phyloP scores from a whole-genome alignment of 2,113 vertebrate species.

The Labrus mixtus region DNA sequence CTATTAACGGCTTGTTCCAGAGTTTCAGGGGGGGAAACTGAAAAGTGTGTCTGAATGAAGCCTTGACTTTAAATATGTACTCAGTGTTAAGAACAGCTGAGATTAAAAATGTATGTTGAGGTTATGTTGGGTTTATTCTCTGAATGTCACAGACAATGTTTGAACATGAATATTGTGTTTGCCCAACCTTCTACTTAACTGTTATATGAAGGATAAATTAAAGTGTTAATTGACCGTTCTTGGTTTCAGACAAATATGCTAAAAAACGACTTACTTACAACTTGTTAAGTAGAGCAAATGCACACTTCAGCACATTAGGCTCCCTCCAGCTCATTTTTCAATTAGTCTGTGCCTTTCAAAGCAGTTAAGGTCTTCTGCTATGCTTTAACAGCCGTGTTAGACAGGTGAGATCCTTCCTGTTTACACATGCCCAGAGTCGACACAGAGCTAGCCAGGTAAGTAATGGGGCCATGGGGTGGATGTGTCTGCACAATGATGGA shows the following conservation, averaged over 20 bases:
- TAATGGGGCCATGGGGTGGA: constrained; percentile 52
- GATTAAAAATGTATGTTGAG: background rate
- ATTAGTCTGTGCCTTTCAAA: constrained; percentile 22
- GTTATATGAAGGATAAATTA: background rate
- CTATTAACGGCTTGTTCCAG: too few relatives aligned
- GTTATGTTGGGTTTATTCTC: background rate
- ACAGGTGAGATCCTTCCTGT: constrained; percentile 32
- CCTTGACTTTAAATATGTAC: background rate
- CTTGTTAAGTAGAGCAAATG: constrained; percentile 12
- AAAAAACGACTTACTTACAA: background rate
- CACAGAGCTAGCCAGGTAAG: constrained; percentile 54
- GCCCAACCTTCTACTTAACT: too few relatives aligned
- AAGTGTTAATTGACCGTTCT: background rate
- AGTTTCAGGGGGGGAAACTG: background rate
- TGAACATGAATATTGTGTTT: background rate
- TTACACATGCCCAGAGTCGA: constrained; percentile 57
- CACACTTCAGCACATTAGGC: constrained; percentile 18
- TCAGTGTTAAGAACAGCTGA: background rate
- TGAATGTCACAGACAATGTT: background rate
- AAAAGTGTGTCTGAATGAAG: too few relatives aligned
- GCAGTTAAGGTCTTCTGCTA: background rate
- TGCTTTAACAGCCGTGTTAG: constrained; percentile 27
- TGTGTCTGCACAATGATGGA: constrained; percentile 54
- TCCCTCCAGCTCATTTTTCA: constrained; percentile 36
- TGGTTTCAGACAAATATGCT: background rate